Base-by-base conservation (phyloP, 2,888 invertebrate genomes). In the Eilema griseolum region DNA sequence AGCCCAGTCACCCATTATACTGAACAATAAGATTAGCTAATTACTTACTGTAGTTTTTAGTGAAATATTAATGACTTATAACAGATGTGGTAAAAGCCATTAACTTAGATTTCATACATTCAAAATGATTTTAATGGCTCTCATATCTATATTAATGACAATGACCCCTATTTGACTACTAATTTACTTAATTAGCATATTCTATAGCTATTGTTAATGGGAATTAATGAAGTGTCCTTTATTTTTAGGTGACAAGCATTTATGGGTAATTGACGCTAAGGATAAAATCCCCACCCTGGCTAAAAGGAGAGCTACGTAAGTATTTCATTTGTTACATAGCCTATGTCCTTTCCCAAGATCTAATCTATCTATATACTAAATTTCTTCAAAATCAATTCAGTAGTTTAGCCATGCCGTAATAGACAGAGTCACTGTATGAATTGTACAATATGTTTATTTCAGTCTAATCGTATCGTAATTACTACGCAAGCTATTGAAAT, bases 201-300 rank as follows among this genome's bases (percentile, higher is more conserved):
- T 62, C 23, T 33, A 56, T 3, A 20, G 56, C 0, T 28, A 31
- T 56, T 16, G n/a, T 23, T 56, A 33, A 23, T 68, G 60, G 7
- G 0, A 37, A 20, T 20, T 3, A 68, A 59, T 61, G 33, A 31
- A 61, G 59, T 60, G 61, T 68, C 61, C n/a, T 78, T 78, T 77
- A 76, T 79, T 93, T 94, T 71, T 84, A 96, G 96, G 95, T 86
- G 96, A 96, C 86, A 96, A 95, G 77, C 93, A 88, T 76, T 86
- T 95, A 72, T 96, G 96, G 96, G 90, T 92, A 64, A 95, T 96
- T 73, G 93, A 93, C 77, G 92, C 94, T 23, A 94, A 94, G 75
- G 95, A 95, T 79, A 89, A 89, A 82, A 91, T 93, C 88, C 91
- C 92, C 63, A 82, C 89, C 46, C 72, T 90, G 10, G 80, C 79